Conservation (phyloP, 2,888 invertebrate genomes). For the Acrobasis suavella region DNA sequence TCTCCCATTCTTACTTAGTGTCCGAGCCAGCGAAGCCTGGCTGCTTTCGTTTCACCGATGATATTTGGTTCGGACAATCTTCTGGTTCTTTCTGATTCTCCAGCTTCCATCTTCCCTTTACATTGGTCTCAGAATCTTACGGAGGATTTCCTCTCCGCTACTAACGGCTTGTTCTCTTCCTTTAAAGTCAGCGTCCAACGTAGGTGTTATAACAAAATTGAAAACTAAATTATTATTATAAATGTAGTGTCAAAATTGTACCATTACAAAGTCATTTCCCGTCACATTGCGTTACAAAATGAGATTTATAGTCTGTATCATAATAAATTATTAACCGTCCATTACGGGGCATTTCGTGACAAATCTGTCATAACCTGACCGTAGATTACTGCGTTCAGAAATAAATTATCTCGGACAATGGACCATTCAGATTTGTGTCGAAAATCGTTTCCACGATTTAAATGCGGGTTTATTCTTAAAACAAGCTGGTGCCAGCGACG, state of each 20-base stretch:
- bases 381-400: slow-evolving; percentile 9
- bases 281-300: slow-evolving; percentile 18
- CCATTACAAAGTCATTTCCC: slow-evolving; percentile 17
- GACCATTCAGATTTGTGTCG: slow-evolving; percentile 8
- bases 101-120: no score
- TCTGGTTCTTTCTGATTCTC: no score
- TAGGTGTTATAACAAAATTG: no score
- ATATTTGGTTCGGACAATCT: no score
- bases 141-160: no score
- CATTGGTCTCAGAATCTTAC: no score
- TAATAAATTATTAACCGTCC: slow-evolving; percentile 15
- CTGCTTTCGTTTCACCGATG: no score
- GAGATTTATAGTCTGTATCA: slow-evolving; percentile 15
- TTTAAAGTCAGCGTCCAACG: no score
- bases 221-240: no score
- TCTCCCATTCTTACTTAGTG: no score
- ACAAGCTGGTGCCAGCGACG: neutral
- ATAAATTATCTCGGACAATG: slow-evolving; percentile 16
- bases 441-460: slow-evolving; percentile 8
- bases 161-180: no score
- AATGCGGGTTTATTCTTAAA: neutral
- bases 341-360: slow-evolving; percentile 14
- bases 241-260: neutral
- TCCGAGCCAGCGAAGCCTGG: no score
- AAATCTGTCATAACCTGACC: slow-evolving; percentile 10